Evolutionary conservation across 2,888 invertebrate genomes (phyloP).

Genomic region (Dryocosmus kuriphilus): DNA sequence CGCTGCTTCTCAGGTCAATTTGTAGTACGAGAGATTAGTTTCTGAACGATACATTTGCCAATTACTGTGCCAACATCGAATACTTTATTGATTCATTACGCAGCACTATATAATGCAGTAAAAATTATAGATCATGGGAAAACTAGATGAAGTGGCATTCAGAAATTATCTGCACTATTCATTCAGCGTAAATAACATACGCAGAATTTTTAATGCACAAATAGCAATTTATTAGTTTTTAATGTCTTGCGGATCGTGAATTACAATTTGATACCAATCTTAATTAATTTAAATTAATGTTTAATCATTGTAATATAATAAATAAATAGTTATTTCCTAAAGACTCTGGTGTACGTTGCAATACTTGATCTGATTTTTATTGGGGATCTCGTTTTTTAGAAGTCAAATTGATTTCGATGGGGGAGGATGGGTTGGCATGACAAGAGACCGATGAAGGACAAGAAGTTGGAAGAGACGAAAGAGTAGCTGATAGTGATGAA

Average conservation of each 20-base stretch:
- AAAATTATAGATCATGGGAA: constrained; percentile 31
- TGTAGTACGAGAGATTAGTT: constrained; percentile 25
- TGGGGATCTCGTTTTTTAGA: background rate
- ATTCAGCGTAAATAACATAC: background rate
- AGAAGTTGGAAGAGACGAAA: constrained; percentile 39
- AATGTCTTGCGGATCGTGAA: no score
- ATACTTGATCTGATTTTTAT: background rate
- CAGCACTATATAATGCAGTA: constrained; percentile 39
- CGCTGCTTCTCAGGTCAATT: constrained; percentile 42
- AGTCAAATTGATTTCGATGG: background rate
- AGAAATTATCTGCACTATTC: background rate
- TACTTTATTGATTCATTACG: constrained; percentile 39
- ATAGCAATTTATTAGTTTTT: background rate
- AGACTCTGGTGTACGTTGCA: no score
- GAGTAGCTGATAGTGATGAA: constrained; percentile 61
- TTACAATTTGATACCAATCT: no score
- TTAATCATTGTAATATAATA: no score
- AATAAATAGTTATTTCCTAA: background rate
- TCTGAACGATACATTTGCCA: constrained; percentile 39
- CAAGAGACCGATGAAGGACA: constrained; percentile 8
- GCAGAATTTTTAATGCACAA: background rate
- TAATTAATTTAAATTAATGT: no score
- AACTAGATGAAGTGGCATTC: constrained; percentile 2
- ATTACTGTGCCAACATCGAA: constrained; percentile 45
- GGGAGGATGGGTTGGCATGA: background rate